A percentile compares a stretch with the other conserved stretches of the same genome.
Conservation (phyloP, 1,140 invertebrate genomes). For the Meteorus sp. region DNA sequence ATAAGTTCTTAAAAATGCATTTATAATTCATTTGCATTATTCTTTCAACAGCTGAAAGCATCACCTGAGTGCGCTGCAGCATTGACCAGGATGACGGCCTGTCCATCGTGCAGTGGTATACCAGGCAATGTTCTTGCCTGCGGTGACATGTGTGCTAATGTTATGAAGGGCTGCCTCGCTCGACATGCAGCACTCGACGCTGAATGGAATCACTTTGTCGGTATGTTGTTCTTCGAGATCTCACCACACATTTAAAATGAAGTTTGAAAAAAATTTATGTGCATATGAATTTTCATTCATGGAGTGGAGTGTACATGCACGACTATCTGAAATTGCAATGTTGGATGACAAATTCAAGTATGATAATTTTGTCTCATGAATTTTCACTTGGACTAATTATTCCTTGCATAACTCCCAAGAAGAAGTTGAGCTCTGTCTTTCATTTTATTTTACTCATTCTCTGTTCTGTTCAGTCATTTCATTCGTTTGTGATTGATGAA, state of each 20-base stretch:
- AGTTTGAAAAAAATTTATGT: no score
- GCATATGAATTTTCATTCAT: not conserved
- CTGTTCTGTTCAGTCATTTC: no score
- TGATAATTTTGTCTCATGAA: slow-evolving; percentile 11
- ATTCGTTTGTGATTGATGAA: no score
- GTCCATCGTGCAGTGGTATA: slow-evolving; percentile 80
- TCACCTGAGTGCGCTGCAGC: slow-evolving; percentile 73
- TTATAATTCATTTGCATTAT: no score
- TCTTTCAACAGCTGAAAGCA: slow-evolving; percentile 48
- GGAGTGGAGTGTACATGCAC: not conserved
- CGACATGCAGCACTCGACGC: slow-evolving; percentile 80
- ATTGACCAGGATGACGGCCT: slow-evolving; percentile 83
- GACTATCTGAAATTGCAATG: not conserved
- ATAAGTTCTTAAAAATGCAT: no score
- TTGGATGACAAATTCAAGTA: not conserved
- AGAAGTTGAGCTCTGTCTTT: no score
- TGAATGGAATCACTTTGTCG: slow-evolving; percentile 91
- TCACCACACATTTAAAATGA: no score
- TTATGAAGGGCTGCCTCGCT: slow-evolving; percentile 86
- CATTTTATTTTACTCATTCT: no score
- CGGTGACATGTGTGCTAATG: slow-evolving; percentile 85
- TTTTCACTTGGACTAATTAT: slow-evolving; percentile 1
- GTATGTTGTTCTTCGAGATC: slow-evolving; percentile 63
- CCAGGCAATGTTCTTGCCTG: slow-evolving; percentile 73
- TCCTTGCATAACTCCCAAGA: no score